Percentiles rank a stretch among this genome's conserved stretches.
Evolutionary conservation across 2,113 vertebrate genomes (phyloP).

Genomic region (Talpa occidentalis): DNA sequence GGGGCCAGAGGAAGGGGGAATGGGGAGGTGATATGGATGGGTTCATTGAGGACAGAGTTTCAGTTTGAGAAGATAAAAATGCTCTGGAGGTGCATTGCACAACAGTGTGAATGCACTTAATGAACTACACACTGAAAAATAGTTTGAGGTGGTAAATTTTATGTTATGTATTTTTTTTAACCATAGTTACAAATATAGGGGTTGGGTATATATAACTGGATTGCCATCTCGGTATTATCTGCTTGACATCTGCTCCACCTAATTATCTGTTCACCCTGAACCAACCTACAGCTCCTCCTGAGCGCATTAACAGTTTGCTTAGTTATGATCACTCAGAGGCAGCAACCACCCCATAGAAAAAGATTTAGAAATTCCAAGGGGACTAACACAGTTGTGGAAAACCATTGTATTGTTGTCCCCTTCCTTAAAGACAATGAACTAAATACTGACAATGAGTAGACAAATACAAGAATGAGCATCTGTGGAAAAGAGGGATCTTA

Average conservation of each 20-base stretch:
- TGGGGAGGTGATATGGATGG: neutral
- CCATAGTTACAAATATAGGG: neutral
- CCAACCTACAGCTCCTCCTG: neutral
- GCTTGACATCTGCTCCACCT: neutral
- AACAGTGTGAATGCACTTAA: neutral
- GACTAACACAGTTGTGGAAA: neutral
- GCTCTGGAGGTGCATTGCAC: neutral
- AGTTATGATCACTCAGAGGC: neutral
- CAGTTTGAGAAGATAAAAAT: neutral
- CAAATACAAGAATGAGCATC: neutral
- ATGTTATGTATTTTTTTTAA: neutral
- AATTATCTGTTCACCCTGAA: neutral
- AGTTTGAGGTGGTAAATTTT: neutral
- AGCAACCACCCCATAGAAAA: neutral
- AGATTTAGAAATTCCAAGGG: neutral
- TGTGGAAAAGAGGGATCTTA: neutral
- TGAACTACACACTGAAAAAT: neutral
- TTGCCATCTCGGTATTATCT: neutral
- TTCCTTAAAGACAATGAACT: constrained; percentile 11
- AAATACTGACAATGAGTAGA: neutral
- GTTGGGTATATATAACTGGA: neutral
- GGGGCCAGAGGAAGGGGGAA: neutral
- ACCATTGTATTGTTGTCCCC: neutral
- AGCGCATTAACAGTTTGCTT: neutral
- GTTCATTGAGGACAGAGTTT: neutral